phyloP scores from a whole-genome alignment of 2,797 vertebrate species.

The Tarsius wallacei region DNA sequence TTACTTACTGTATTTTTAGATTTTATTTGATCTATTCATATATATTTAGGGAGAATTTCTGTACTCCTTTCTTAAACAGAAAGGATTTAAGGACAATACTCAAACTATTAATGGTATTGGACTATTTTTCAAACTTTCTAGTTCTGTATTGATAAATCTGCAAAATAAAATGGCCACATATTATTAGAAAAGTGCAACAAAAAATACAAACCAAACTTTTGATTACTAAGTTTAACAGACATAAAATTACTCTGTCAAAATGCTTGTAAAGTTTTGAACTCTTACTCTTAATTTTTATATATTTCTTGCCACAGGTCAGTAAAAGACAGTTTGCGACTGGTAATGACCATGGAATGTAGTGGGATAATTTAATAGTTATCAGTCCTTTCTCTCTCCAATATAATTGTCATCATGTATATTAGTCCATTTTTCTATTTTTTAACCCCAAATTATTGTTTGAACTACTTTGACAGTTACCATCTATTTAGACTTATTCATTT shows the following conservation, averaged over 20 bases:
- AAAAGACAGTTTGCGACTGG: neutral
- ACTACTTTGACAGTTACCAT: neutral
- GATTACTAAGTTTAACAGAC: neutral
- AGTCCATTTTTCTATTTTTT: neutral
- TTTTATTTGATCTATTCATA: neutral
- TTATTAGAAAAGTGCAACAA: neutral
- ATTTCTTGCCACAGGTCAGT: conserved; percentile 1
- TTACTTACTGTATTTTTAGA: neutral
- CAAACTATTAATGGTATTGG: neutral
- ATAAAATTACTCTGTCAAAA: conserved; percentile 30
- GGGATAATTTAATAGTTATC: neutral
- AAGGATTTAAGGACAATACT: neutral
- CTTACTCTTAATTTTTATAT: neutral
- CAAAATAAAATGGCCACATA: neutral
- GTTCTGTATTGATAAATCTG: neutral
- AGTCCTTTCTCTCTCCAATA: neutral
- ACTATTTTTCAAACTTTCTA: neutral
- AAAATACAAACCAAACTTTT: neutral
- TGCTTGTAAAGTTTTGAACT: conserved; percentile 30
- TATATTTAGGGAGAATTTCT: neutral
- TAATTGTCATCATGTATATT: neutral
- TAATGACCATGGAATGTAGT: neutral
- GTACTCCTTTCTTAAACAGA: neutral
- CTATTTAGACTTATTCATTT: neutral
- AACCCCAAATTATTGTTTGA: neutral